Conservation (phyloP, 2,888 invertebrate genomes). For the Papilio gigon region DNA sequence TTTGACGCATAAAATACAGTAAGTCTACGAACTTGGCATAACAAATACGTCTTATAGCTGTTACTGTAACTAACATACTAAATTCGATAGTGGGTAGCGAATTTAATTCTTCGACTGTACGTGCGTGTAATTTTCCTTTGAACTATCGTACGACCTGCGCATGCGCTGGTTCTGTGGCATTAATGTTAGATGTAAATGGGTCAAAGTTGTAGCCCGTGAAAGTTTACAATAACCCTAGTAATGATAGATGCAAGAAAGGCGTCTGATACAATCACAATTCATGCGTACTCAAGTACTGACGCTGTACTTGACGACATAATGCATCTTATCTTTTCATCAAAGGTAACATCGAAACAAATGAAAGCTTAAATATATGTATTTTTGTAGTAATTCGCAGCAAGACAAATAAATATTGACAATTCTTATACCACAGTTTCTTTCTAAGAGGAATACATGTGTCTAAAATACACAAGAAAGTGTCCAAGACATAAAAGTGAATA, state of each 20-base stretch:
- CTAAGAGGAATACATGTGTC: neutral
- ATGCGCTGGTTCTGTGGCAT: constrained; percentile 34
- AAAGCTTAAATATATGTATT: too few relatives aligned
- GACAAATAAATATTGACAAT: too few relatives aligned
- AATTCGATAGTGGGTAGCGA: neutral
- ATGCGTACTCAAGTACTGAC: neutral
- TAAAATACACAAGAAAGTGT: neutral
- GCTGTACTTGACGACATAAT: constrained; percentile 1
- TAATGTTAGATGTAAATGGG: constrained; percentile 36
- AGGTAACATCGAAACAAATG: neutral
- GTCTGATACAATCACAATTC: constrained; percentile 22
- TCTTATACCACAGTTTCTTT: too few relatives aligned
- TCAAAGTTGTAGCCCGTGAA: constrained; percentile 36
- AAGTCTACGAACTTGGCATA: neutral
- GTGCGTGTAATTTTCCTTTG: constrained; percentile 30
- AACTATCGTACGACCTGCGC: constrained; percentile 28
- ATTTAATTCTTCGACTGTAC: neutral
- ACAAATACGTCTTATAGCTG: neutral
- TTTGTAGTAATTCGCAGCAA: too few relatives aligned
- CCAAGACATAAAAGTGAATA: constrained; percentile 4
- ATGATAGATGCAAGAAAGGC: constrained; percentile 36
- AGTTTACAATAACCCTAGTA: constrained; percentile 37
- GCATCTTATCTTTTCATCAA: constrained; percentile 1
- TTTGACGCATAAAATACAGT: neutral
- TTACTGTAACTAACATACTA: neutral